These are phyloP conservation scores for Geodia barretti DNA, from an alignment of 37 sponge, comb jelly and placozoan species.

Conservation along the genomic window DNA sequence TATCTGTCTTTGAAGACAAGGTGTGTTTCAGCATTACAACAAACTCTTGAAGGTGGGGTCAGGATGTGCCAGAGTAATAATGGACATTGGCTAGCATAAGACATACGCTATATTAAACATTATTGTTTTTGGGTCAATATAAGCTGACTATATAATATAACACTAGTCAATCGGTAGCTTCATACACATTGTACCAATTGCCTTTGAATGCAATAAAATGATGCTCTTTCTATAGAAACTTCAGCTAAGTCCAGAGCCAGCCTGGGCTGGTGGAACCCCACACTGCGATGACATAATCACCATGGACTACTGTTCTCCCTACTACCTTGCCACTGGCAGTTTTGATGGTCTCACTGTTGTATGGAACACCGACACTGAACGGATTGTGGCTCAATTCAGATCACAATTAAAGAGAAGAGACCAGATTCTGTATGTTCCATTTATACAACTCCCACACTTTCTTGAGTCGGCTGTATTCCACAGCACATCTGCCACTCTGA, in stretches of 20 bases:
- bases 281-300: slow-evolving; percentile 91
- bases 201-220: not conserved
- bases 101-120: no score
- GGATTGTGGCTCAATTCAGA: slow-evolving; percentile 59
- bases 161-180: no score
- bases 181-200: not conserved
- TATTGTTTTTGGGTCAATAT: no score
- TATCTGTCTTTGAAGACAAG: slow-evolving; percentile 63
- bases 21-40: slow-evolving; percentile 19
- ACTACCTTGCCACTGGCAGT: slow-evolving; percentile 94
- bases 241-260: slow-evolving; percentile 31
- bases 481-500: not conserved
- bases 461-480: not conserved
- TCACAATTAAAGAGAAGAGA: slow-evolving; percentile 23
- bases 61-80: no score
- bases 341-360: slow-evolving; percentile 93
- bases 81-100: no score
- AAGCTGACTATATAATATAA: no score
- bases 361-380: slow-evolving; percentile 92
- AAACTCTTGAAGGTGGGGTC: not conserved
- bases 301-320: slow-evolving; percentile 74
- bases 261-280: slow-evolving; percentile 43
- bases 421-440: slow-evolving; percentile 25
- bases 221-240: slow-evolving; percentile 41
- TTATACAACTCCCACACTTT: no score